These are phyloP conservation scores for Holcopasites calliopsidis DNA, from an alignment of 1,140 invertebrate species.

Conservation along the genomic window DNA sequence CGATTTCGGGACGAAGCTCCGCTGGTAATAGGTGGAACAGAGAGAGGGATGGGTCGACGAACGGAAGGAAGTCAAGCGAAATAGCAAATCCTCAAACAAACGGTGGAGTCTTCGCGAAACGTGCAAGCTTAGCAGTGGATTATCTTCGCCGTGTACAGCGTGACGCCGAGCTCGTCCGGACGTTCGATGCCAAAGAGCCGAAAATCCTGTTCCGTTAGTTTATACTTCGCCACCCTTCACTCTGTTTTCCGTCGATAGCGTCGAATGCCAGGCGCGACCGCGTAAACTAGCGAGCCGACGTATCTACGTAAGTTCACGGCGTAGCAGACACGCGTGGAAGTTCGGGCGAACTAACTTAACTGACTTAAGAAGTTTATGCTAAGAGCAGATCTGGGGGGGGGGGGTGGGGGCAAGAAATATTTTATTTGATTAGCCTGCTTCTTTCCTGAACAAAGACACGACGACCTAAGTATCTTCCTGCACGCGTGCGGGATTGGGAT, in stretches of 20 bases:
- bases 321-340: not conserved
- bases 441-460: too few relatives aligned
- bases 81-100: constrained; percentile 66
- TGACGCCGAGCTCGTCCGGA: constrained; percentile 32
- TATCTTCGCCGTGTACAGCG: constrained; percentile 57
- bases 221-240: constrained; percentile 33
- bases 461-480: too few relatives aligned
- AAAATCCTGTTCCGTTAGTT: constrained; percentile 43
- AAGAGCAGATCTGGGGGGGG: too few relatives aligned
- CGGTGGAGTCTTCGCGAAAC: constrained; percentile 63
- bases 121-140: constrained; percentile 63
- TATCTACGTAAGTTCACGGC: not conserved
- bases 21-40: constrained; percentile 5
- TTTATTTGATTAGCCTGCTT: too few relatives aligned
- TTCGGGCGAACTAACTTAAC: not conserved
- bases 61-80: constrained; percentile 57
- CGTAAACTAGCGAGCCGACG: not conserved
- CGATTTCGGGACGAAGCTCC: constrained; percentile 31
- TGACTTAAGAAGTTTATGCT: not conserved
- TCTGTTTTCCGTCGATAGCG: not conserved
- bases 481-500: too few relatives aligned
- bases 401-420: too few relatives aligned
- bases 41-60: not conserved
- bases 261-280: not conserved
- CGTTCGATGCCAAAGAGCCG: constrained; percentile 50